phyloP scores from a whole-genome alignment of 2,797 vertebrate species.

The Alcedo atthis region DNA sequence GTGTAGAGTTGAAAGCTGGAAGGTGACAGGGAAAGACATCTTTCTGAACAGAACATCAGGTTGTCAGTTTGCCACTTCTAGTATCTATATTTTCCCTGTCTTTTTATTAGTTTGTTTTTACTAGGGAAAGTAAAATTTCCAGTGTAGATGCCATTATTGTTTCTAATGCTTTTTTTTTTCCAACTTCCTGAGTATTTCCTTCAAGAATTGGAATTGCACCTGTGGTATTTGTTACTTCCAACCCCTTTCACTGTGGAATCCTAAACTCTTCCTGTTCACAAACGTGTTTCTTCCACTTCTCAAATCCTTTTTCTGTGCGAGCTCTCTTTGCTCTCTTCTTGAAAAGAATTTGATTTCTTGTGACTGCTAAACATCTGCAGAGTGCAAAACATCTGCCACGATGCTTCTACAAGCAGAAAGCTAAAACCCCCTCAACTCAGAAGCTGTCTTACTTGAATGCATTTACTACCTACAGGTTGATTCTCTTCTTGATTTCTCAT shows the following conservation, averaged over 20 bases:
- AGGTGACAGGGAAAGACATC: background rate
- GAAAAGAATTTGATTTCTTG: slow-evolving; percentile 29
- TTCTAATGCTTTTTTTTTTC: background rate
- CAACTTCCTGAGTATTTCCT: background rate
- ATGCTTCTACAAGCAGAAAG: slow-evolving; percentile 24
- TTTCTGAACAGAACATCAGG: background rate
- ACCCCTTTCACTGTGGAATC: background rate
- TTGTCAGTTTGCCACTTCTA: background rate
- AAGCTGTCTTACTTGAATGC: slow-evolving; percentile 1
- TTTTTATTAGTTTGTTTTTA: background rate
- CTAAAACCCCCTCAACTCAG: background rate
- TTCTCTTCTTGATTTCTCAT: slow-evolving; percentile 36
- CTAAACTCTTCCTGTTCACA: background rate
- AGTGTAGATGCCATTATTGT: background rate
- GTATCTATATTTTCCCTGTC: background rate
- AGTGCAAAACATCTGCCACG: slow-evolving; percentile 26
- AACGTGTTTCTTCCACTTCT: background rate
- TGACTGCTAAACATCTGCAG: slow-evolving; percentile 37
- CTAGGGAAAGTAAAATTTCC: background rate
- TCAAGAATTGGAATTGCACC: background rate
- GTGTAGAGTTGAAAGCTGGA: slow-evolving; percentile 8
- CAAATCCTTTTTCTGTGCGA: background rate
- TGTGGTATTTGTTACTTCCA: slow-evolving; percentile 11
- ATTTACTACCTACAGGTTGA: background rate
- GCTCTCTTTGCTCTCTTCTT: background rate